phyloP scores from a whole-genome alignment of 64 coral and sea anemone species.

The Cladopsammia gracilis region DNA sequence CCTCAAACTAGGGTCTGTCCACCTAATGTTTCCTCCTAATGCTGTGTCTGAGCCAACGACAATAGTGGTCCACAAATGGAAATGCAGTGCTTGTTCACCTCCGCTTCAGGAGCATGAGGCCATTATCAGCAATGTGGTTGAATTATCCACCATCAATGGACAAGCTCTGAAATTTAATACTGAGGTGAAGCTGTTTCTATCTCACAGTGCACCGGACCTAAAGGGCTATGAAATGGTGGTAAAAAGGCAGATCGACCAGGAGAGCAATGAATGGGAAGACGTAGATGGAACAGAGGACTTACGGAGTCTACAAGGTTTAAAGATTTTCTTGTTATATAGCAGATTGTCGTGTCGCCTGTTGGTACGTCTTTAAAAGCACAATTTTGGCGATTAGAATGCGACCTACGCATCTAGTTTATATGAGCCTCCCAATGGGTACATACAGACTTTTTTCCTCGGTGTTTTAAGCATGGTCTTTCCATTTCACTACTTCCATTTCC shows the following conservation, averaged over 20 bases:
- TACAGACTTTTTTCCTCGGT: too few relatives aligned
- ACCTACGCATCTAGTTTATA: too few relatives aligned
- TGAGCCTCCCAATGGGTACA: too few relatives aligned
- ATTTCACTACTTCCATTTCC: too few relatives aligned
- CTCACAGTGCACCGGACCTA: slow-evolving; percentile 3
- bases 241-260: not conserved
- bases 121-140: slow-evolving; percentile 17
- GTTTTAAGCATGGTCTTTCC: too few relatives aligned
- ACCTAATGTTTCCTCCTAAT: not conserved
- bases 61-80: not conserved
- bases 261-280: slow-evolving; percentile 26
- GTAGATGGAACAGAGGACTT: not conserved
- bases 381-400: too few relatives aligned
- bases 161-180: not conserved
- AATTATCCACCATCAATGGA: not conserved
- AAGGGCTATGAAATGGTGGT: slow-evolving; percentile 38
- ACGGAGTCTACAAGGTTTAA: not conserved
- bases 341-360: too few relatives aligned
- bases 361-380: too few relatives aligned
- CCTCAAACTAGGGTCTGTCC: not conserved
- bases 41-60: not conserved
- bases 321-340: not conserved
- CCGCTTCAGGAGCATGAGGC: not conserved
- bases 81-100: not conserved
- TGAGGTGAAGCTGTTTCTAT: not conserved